Evolutionary conservation across 2,113 vertebrate genomes (phyloP).

Genomic region (Antechinus flavipes): DNA sequence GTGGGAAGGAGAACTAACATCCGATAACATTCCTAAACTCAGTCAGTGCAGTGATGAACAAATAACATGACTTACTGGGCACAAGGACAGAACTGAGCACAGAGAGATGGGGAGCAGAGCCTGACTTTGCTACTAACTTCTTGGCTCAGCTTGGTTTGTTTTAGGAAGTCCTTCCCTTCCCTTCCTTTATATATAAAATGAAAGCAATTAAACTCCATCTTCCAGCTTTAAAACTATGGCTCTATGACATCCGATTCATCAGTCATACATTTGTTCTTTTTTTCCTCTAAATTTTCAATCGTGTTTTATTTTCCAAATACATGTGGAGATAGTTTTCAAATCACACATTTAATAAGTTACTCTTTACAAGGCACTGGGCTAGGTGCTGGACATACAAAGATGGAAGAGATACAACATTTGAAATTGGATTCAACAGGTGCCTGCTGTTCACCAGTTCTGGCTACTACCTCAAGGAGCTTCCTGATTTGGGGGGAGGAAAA

Average conservation of each 20-base stretch:
- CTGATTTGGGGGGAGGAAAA: neutral
- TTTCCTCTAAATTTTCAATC: too few relatives aligned
- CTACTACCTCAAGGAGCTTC: neutral
- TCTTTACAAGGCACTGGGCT: neutral
- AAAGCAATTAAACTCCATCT: neutral
- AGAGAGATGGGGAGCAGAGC: neutral
- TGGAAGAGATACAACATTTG: neutral
- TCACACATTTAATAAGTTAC: neutral
- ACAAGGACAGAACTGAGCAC: neutral
- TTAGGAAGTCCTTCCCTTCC: neutral
- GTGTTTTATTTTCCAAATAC: too few relatives aligned
- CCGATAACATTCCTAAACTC: neutral
- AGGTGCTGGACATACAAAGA: slow-evolving; percentile 37
- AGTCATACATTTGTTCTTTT: neutral
- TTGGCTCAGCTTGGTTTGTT: neutral
- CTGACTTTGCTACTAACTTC: neutral
- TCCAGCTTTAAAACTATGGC: neutral
- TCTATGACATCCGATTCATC: neutral
- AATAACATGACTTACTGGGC: neutral
- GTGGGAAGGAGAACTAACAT: neutral
- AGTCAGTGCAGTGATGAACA: neutral
- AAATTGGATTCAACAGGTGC: too few relatives aligned
- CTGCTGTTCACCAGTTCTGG: neutral
- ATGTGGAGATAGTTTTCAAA: neutral
- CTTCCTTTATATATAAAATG: neutral